These are phyloP conservation scores for Meda fulgida DNA, from an alignment of 2,797 vertebrate genomes.

Conservation along the genomic window DNA sequence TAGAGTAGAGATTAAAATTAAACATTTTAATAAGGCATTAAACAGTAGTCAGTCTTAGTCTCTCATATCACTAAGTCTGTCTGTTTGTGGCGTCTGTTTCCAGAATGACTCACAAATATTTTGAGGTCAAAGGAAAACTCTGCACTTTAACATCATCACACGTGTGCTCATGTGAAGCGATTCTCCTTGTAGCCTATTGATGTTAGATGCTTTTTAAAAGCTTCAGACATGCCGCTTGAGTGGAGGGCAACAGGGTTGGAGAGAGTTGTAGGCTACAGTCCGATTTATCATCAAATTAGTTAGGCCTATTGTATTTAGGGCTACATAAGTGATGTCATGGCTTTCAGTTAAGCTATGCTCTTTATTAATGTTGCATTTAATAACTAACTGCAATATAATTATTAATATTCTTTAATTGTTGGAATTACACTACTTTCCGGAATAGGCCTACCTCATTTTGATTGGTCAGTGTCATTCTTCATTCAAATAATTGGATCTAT, in stretches of 20 bases:
- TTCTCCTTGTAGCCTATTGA: constrained; percentile 52
- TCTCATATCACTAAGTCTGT: not conserved
- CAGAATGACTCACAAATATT: constrained; percentile 47
- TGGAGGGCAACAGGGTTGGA: not conserved
- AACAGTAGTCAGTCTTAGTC: not conserved
- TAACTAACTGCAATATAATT: not conserved
- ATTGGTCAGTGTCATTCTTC: not conserved
- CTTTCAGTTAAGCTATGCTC: not conserved
- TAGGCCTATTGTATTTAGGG: not conserved
- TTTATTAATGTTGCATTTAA: not conserved
- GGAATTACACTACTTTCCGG: not conserved
- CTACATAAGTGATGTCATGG: not conserved
- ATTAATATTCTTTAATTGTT: not conserved
- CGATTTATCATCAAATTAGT: not conserved
- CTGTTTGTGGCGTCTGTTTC: constrained; percentile 38
- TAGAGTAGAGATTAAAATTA: not conserved
- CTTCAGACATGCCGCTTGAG: not conserved
- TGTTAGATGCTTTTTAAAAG: not conserved
- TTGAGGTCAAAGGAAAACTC: constrained; percentile 49
- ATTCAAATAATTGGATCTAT: not conserved
- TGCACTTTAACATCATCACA: constrained; percentile 47
- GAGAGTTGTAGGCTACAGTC: not conserved
- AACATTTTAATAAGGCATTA: not conserved
- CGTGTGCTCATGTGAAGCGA: constrained; percentile 60
- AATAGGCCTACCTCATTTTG: not conserved